phyloP scores from a whole-genome alignment of 2,113 vertebrate genomes.

The Hippolais icterina region DNA sequence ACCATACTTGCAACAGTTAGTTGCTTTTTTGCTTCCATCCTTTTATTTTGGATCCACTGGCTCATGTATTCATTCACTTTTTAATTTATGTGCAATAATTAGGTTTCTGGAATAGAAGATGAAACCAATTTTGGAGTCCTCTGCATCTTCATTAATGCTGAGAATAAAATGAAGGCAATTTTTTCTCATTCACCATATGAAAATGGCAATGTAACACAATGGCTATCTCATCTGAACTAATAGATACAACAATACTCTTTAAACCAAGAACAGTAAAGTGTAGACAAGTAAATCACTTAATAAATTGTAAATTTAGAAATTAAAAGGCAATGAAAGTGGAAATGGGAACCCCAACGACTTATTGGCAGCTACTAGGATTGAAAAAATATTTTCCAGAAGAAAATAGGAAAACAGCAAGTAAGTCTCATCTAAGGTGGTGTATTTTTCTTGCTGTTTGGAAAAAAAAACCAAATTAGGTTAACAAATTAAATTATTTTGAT shows the following conservation, averaged over 20 bases:
- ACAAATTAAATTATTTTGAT: neutral
- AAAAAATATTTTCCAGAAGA: neutral
- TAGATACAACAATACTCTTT: neutral
- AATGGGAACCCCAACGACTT: neutral
- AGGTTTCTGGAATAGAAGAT: neutral
- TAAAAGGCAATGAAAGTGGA: neutral
- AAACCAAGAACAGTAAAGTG: neutral
- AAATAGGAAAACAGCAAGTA: neutral
- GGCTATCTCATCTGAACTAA: neutral
- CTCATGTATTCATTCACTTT: neutral
- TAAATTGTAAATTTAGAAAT: neutral
- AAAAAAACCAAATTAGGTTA: neutral
- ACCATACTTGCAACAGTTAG: neutral
- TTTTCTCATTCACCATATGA: neutral
- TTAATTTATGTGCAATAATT: neutral
- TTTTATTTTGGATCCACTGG: neutral
- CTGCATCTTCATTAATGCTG: neutral
- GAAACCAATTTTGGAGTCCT: neutral
- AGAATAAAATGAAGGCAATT: neutral
- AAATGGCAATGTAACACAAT: neutral
- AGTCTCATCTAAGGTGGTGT: neutral
- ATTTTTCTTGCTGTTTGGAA: neutral
- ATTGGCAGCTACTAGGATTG: neutral
- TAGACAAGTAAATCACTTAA: neutral
- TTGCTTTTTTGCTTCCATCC: neutral